phyloP scores from a whole-genome alignment of 2,888 invertebrate species.

The Athalia circularis region DNA sequence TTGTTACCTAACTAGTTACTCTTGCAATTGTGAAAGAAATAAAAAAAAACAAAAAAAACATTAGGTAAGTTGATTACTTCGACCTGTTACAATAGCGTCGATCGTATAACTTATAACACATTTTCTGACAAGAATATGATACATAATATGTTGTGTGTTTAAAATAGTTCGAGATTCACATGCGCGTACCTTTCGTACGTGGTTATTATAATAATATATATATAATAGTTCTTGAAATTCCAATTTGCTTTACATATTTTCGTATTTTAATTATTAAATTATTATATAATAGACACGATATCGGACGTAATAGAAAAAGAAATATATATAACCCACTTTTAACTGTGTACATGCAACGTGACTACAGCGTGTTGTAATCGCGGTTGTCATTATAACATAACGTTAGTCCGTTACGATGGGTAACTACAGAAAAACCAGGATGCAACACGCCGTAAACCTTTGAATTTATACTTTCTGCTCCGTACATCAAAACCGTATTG shows the following conservation, averaged over 20 bases:
- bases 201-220: not conserved
- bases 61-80: not conserved
- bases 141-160: slow-evolving; percentile 31
- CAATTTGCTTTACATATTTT: slow-evolving; percentile 19
- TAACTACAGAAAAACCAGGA: too few species aligned
- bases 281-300: not conserved
- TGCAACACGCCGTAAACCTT: too few species aligned
- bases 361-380: too few species aligned
- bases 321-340: not conserved
- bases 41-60: not conserved
- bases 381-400: too few species aligned
- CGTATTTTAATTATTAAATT: slow-evolving; percentile 4
- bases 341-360: too few species aligned
- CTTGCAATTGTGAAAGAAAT: slow-evolving; percentile 10
- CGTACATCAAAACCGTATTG: too few species aligned
- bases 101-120: too few species aligned
- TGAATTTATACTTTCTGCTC: too few species aligned
- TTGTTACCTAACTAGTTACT: slow-evolving; percentile 22
- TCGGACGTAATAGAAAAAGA: too few species aligned
- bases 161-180: slow-evolving; percentile 18
- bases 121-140: not conserved
- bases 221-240: slow-evolving; percentile 9
- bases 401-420: too few species aligned
- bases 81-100: too few species aligned
- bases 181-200: not conserved